phyloP scores from a whole-genome alignment of 2,113 vertebrate genomes.

The Sprattus sprattus region DNA sequence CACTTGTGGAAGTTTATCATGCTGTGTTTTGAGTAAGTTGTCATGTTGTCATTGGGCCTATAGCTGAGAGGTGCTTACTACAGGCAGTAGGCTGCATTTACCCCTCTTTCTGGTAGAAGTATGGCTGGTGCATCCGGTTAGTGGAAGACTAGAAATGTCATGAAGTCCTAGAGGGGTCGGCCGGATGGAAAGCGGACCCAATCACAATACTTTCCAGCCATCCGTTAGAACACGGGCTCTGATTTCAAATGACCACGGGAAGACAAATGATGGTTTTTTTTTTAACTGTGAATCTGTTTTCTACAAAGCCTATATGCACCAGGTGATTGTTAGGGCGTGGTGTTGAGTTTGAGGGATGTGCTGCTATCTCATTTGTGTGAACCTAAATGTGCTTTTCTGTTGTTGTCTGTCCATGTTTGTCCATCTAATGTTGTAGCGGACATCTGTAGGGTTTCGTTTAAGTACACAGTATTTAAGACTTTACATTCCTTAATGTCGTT shows the following conservation, averaged over 20 bases:
- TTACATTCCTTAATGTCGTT: not conserved
- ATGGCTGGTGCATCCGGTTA: not conserved
- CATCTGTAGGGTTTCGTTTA: not conserved
- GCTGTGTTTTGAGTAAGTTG: not conserved
- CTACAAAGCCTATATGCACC: not conserved
- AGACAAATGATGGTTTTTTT: not conserved
- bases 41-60: not conserved
- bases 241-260: not conserved
- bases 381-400: not conserved
- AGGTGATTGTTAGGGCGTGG: not conserved
- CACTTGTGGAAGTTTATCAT: not conserved
- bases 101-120: not conserved
- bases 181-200: not conserved
- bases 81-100: not conserved
- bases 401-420: not conserved
- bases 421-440: not conserved
- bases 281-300: conserved; percentile 1
- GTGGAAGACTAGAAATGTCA: not conserved
- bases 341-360: not conserved
- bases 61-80: not conserved
- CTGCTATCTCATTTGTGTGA: conserved; percentile 1
- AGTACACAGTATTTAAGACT: not conserved
- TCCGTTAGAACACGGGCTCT: not conserved
- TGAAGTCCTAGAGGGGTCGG: not conserved
- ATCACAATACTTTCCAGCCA: not conserved